Evolutionary conservation across 1,140 invertebrate genomes (phyloP).

Genomic region (Dreissena rostriformis): DNA sequence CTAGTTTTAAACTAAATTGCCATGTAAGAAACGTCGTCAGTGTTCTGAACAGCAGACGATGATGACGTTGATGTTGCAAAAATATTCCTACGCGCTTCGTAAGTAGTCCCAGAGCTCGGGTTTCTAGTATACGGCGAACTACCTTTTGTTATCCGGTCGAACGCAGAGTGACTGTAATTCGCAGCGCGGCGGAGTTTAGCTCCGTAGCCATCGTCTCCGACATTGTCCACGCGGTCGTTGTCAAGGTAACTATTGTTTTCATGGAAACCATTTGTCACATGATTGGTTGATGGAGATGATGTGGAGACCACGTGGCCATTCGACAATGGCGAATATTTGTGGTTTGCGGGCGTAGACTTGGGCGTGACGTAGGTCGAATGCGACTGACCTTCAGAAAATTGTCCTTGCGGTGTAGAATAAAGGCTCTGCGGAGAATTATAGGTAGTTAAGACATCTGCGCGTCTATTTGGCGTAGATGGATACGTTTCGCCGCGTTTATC

Average conservation of each 20-base stretch:
- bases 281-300: neutral
- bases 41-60: neutral
- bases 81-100: neutral
- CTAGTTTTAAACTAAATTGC: constrained; percentile 16
- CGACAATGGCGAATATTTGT: neutral
- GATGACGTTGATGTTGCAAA: neutral
- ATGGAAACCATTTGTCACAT: constrained; percentile 12
- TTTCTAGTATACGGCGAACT: constrained; percentile 20
- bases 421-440: constrained; percentile 16
- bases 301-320: neutral
- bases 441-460: constrained; percentile 21
- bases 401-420: constrained; percentile 31
- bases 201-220: constrained; percentile 40
- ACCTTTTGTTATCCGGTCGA: constrained; percentile 16
- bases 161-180: constrained; percentile 25
- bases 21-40: constrained; percentile 44
- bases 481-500: constrained; percentile 6
- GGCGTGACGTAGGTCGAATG: neutral
- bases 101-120: constrained; percentile 24
- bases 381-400: neutral
- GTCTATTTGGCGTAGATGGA: constrained; percentile 16
- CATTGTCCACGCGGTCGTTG: constrained; percentile 17
- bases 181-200: constrained; percentile 43
- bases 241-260: neutral
- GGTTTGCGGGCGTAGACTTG: neutral